Evolutionary conservation across 2,797 vertebrate species (phyloP).

Genomic region (Falco biarmicus): DNA sequence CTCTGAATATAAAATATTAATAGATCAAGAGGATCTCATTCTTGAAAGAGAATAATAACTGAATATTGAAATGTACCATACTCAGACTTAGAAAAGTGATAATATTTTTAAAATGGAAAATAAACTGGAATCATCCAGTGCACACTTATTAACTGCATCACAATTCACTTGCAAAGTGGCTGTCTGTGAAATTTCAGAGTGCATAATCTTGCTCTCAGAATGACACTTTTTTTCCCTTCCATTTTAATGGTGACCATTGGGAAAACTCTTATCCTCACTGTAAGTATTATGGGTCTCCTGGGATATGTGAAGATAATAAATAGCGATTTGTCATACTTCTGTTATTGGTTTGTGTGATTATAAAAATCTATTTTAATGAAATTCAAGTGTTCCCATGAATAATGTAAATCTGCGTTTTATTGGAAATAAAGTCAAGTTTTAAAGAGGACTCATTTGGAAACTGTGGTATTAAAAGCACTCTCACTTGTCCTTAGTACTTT

Average conservation of each 20-base stretch:
- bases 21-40: constrained; percentile 59
- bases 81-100: constrained; percentile 29
- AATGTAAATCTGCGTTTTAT: constrained; percentile 68
- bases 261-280: constrained; percentile 48
- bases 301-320: constrained; percentile 66
- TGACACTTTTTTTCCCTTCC: constrained; percentile 41
- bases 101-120: constrained; percentile 43
- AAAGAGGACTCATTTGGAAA: constrained; percentile 53
- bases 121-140: constrained; percentile 24
- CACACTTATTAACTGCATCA: constrained; percentile 42
- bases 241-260: constrained; percentile 65
- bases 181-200: constrained; percentile 56
- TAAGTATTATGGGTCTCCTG: constrained; percentile 53
- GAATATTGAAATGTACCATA: constrained; percentile 42
- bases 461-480: constrained; percentile 44
- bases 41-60: constrained; percentile 9
- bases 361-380: constrained; percentile 73
- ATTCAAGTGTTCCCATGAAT: constrained; percentile 68
- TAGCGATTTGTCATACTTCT: constrained; percentile 66
- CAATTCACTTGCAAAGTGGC: constrained; percentile 38
- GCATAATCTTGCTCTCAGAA: constrained; percentile 58
- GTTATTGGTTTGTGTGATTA: constrained; percentile 71
- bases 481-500: constrained; percentile 6
- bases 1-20: constrained; percentile 55
- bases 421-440: constrained; percentile 67